Base-by-base conservation (phyloP, 1,140 invertebrate species). In the Cydia amplana region DNA sequence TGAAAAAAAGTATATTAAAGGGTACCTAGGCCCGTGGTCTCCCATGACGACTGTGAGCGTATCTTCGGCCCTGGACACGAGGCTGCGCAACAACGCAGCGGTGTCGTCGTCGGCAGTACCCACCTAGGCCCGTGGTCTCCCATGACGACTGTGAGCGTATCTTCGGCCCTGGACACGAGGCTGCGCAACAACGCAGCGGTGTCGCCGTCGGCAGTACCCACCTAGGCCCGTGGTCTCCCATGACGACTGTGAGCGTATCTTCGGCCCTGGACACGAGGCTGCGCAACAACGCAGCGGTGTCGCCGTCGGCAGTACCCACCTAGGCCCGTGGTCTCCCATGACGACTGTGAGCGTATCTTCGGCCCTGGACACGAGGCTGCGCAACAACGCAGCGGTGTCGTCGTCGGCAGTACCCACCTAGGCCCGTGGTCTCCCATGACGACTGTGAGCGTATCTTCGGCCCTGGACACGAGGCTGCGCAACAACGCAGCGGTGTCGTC, bases 141-240 rank as follows among this genome's bases (percentile, higher is more conserved):
- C 96, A 98, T 97, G 4, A 98, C 83, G 60, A 98, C 95, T 1
- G 98, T 90, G 74, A 98, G 83, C 0, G 97, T 97, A 81, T 98
- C 95, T 80, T 98, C 95, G 0, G 97, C 91, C 46, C 95, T 85
- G 0, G 95, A 95, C 7, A 90, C 90, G 18, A 97, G 91, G 43
- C 91, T 84, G 64, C 2, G 51, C n/a, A 97, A 80, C 92, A 96
- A 96, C 1, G 95, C 91, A 14, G 94, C 93, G 9, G 96, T 88
- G 87, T 97, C 97, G 2, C 95, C 93, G 88, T 98, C 98, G 0
- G 96, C 95, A n/a, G n/a, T n/a, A n/a, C n/a, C n/a, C n/a, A n/a
- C n/a, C n/a, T n/a, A n/a, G n/a, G n/a, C n/a, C n/a, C n/a, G 91
- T 98, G 97, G 93, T 98, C 97, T 18, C 96, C 96, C 96, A 98